These are phyloP conservation scores for Platyscapa corneri DNA, from an alignment of 1,140 invertebrate genomes.

Conservation along the genomic window DNA sequence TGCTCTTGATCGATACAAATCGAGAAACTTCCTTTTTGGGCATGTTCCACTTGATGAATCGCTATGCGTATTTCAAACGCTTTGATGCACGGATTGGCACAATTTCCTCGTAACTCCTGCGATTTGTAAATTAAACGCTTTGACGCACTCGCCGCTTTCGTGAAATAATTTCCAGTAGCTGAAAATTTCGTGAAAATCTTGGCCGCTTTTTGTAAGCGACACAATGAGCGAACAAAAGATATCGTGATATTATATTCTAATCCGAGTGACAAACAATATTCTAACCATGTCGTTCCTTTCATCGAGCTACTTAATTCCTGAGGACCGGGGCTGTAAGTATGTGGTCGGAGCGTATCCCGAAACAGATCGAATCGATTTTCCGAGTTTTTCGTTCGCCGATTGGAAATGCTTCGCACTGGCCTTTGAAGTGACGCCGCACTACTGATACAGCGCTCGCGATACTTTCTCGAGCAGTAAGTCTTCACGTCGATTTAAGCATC, in stretches of 20 bases:
- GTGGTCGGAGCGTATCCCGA: background rate
- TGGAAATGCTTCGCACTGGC: constrained; percentile 36
- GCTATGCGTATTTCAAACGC: background rate
- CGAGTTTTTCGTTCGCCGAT: constrained; percentile 33
- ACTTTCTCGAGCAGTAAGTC: background rate
- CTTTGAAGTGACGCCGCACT: constrained; percentile 34
- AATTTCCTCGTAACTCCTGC: background rate
- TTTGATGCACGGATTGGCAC: background rate
- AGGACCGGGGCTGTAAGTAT: background rate
- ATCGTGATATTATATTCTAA: background rate
- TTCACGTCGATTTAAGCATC: constrained; percentile 28
- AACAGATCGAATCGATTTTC: constrained; percentile 52
- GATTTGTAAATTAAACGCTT: background rate
- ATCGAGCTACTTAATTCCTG: constrained; percentile 7
- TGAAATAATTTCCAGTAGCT: background rate
- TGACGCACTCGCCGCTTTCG: background rate
- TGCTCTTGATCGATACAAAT: too few species aligned
- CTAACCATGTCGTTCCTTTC: constrained; percentile 43
- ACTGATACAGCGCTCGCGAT: constrained; percentile 17
- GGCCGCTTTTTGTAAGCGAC: background rate
- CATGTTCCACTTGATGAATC: background rate
- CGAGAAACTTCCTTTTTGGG: too few species aligned
- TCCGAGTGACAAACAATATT: constrained; percentile 22
- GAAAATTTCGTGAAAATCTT: constrained; percentile 23
- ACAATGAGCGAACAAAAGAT: constrained; percentile 33